phyloP scores from a whole-genome alignment of 1,140 invertebrate species.

The Ooceraea biroi region DNA sequence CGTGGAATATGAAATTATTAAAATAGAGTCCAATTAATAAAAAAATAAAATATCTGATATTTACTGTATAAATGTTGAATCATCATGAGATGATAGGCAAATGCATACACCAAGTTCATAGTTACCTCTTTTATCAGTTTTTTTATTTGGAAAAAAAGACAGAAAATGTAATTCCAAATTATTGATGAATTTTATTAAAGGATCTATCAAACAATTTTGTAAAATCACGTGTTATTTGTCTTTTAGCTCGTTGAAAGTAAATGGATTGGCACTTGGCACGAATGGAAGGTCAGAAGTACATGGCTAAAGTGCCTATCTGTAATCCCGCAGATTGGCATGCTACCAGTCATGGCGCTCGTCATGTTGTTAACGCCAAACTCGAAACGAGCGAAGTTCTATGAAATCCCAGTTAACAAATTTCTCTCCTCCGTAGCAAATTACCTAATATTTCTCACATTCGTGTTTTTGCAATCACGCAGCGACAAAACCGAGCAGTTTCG shows the following conservation, averaged over 20 bases:
- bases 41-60: no score
- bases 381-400: slow-evolving; percentile 81
- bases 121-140: no score
- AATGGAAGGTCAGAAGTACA: slow-evolving; percentile 85
- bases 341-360: slow-evolving; percentile 85
- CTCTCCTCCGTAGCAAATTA: slow-evolving; percentile 88
- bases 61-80: no score
- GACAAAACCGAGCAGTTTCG: slow-evolving; percentile 86
- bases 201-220: no score
- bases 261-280: slow-evolving; percentile 88
- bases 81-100: no score
- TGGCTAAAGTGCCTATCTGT: slow-evolving; percentile 79
- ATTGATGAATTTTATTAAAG: slow-evolving; percentile 3
- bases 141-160: no score
- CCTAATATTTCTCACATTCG: slow-evolving; percentile 88
- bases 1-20: no score
- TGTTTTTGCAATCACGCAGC: slow-evolving; percentile 87
- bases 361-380: slow-evolving; percentile 83
- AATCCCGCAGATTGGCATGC: slow-evolving; percentile 81
- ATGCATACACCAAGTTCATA: no score
- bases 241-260: slow-evolving; percentile 69
- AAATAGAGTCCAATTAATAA: no score
- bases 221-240: slow-evolving; percentile 7
- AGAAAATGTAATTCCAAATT: no score
- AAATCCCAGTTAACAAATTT: slow-evolving; percentile 87